These are phyloP conservation scores for Semibalanus balanoides DNA, from an alignment of 1,140 invertebrate species.

Conservation along the genomic window DNA sequence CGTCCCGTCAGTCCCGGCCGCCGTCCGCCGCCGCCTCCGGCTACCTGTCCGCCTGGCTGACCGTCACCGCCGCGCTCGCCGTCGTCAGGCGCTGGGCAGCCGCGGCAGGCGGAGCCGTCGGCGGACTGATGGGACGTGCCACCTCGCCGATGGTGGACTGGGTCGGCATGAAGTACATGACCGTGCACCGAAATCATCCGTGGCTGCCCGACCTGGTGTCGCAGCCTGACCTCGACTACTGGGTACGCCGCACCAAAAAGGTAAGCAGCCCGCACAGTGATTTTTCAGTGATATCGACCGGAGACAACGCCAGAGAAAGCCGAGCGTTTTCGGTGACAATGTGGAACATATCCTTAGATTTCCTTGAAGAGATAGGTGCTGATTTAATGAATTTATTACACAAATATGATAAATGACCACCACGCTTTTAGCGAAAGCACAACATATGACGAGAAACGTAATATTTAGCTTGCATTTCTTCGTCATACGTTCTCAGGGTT, in stretches of 20 bases:
- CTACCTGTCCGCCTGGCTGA: neutral
- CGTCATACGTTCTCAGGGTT: too few species aligned
- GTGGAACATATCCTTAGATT: too few species aligned
- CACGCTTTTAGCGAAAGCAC: too few species aligned
- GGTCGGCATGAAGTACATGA: neutral
- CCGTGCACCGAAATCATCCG: neutral
- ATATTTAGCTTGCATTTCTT: too few species aligned
- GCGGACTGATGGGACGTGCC: neutral
- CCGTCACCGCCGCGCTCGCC: neutral
- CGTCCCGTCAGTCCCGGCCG: neutral
- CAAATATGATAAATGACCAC: too few species aligned
- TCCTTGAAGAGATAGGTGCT: too few species aligned
- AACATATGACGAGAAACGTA: too few species aligned
- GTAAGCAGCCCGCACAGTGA: too few species aligned
- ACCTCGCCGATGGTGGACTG: neutral
- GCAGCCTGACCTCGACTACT: neutral
- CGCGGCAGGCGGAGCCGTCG: neutral
- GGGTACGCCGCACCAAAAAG: neutral
- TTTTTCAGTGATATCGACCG: too few species aligned
- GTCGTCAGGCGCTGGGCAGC: neutral
- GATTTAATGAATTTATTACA: too few species aligned
- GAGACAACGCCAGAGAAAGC: too few species aligned
- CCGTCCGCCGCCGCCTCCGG: neutral
- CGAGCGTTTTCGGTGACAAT: too few species aligned
- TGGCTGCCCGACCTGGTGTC: neutral